Evolutionary conservation across 2,797 vertebrate genomes (phyloP).

Genomic region (Phataginus tricuspis): DNA sequence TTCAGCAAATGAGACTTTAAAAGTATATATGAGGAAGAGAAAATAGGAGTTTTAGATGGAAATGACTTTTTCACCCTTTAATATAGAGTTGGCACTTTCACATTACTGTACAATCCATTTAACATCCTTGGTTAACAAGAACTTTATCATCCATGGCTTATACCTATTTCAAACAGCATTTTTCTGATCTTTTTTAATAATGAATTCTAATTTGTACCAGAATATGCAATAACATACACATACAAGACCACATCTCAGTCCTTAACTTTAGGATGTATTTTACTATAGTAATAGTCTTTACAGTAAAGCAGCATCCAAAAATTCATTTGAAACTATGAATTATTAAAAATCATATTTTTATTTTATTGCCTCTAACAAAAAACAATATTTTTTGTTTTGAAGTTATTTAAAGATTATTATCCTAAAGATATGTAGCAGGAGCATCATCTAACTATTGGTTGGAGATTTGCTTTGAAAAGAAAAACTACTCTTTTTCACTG

Average conservation of each 20-base stretch:
- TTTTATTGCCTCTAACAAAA: conserved; percentile 10
- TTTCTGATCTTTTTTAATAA: conserved; percentile 32
- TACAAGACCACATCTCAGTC: neutral
- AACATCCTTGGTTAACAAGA: conserved; percentile 43
- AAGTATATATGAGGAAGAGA: neutral
- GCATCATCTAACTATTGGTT: neutral
- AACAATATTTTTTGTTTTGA: neutral
- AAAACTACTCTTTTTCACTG: neutral
- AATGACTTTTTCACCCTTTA: conserved; percentile 62
- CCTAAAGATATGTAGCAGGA: neutral
- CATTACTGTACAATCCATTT: conserved; percentile 60
- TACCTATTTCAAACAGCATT: conserved; percentile 37
- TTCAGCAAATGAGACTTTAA: conserved; percentile 32
- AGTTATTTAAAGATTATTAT: conserved; percentile 15
- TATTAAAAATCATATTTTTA: neutral
- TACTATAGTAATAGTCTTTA: neutral
- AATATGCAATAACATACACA: neutral
- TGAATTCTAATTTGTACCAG: neutral
- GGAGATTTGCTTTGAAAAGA: neutral
- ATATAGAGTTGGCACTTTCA: conserved; percentile 18
- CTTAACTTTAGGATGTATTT: neutral
- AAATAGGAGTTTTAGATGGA: conserved; percentile 58
- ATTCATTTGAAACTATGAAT: neutral
- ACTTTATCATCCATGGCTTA: conserved; percentile 27
- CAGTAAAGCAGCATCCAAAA: neutral